phyloP scores from a whole-genome alignment of 2,797 vertebrate genomes.

The Phoeniculus purpureus region DNA sequence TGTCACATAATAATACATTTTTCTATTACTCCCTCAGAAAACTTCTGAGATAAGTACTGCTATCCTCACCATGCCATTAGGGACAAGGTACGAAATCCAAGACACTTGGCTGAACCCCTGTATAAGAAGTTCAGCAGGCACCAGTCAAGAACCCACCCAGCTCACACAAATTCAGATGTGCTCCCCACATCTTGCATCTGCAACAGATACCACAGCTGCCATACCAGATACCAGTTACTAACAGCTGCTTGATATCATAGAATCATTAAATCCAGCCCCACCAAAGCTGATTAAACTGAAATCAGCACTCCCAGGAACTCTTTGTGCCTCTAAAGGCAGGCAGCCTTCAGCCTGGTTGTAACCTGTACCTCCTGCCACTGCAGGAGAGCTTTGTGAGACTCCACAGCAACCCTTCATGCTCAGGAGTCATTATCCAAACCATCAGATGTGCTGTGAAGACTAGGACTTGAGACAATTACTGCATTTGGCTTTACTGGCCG shows the following conservation, averaged over 20 bases:
- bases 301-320: too few relatives aligned
- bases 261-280: too few relatives aligned
- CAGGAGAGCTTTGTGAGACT: too few relatives aligned
- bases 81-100: not conserved
- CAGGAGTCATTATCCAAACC: too few relatives aligned
- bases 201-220: not conserved
- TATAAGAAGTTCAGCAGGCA: not conserved
- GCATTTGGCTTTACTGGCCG: not conserved
- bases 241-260: not conserved
- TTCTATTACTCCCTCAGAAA: not conserved
- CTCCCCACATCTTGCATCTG: not conserved
- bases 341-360: too few relatives aligned
- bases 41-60: not conserved
- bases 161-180: not conserved
- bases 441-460: too few relatives aligned
- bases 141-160: not conserved
- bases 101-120: not conserved
- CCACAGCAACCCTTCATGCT: too few relatives aligned
- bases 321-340: too few relatives aligned
- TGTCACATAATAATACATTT: accelerated
- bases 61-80: not conserved
- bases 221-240: not conserved
- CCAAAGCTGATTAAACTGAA: too few relatives aligned
- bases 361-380: too few relatives aligned
- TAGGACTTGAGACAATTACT: too few relatives aligned